Base-by-base conservation (phyloP, 2,888 invertebrate species). In the Leptinotarsa haldemani region DNA sequence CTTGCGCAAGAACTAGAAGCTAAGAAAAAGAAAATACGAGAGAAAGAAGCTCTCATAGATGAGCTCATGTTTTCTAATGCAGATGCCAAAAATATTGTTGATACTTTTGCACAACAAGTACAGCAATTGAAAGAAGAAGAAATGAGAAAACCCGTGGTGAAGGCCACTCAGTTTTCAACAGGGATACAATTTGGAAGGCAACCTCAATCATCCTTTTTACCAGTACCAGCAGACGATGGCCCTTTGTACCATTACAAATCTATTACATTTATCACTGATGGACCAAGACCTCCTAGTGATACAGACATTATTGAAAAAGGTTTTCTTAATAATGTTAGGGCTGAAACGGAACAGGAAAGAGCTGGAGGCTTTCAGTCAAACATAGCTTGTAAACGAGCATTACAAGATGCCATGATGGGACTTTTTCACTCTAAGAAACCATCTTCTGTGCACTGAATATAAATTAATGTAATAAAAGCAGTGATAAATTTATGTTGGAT, bases 1-100 rank as follows among this genome's bases (percentile, higher is more conserved):
- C 86, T 90, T n/a, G 90, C 93, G 89, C 86, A 94, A 88, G 89
- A 93, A 84, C 84, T 89, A 84, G 88, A 95, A 86, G 91, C 92
- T 1, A 95, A 95, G 82, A 93, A 92, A 84, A 94, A 94, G 79
- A 96, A 96, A 86, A 92, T 94, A 22, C 91, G 94, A 52, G 94
- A 95, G 79, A 97, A 96, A 81, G 96, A 98, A 86, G 96, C 96
- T 0, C 88, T 99, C 5, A 97, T 99, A 74, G 97, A 98, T 87
- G 97, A 98, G 85, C 89, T 99, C 52, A 97, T 97, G 94, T 95
- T 95, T 86, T 96, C 97, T 0, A 95, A 95, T 80, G 94, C 93
- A 13, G 94, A 97, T 86, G 98, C 98, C 0, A 93, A 94, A 80
- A 94, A 94, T 80, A 97, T 98, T 81, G 88, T 98, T 0, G 94